Evolutionary conservation across 1,140 invertebrate species (phyloP).

Genomic region (Bicyclus anynana): DNA sequence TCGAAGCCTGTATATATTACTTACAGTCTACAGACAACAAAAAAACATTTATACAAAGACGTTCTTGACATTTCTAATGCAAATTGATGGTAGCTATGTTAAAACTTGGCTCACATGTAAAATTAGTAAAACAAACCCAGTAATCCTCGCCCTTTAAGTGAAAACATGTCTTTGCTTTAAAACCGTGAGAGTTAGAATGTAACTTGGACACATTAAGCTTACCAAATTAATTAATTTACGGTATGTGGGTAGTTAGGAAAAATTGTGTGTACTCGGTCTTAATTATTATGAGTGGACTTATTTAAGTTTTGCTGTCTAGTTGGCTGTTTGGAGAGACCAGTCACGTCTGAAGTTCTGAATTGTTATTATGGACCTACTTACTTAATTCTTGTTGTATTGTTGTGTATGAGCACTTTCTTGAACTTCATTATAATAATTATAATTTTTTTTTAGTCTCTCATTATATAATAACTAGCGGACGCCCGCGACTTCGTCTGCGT

Average conservation of each 20-base stretch:
- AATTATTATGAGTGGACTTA: not conserved
- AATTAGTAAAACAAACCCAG: constrained; percentile 47
- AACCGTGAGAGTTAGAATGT: constrained; percentile 52
- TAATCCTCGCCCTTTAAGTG: constrained; percentile 46
- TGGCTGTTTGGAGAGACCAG: no score
- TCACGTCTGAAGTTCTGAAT: no score
- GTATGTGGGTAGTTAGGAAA: constrained; percentile 16
- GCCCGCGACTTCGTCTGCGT: no score
- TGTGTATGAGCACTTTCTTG: no score
- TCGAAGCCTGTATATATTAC: no score
- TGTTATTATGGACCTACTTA: no score
- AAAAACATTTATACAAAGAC: not conserved
- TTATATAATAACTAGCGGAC: no score
- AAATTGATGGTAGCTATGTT: constrained; percentile 36
- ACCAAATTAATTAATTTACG: constrained; percentile 62
- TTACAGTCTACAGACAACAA: constrained; percentile 18
- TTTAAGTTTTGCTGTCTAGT: no score
- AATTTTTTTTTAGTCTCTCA: no score
- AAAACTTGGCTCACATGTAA: constrained; percentile 64
- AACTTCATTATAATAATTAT: no score
- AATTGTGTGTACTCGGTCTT: not conserved
- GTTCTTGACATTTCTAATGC: not conserved
- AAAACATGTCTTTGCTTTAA: constrained; percentile 69
- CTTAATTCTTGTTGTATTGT: no score
- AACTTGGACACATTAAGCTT: constrained; percentile 49